phyloP scores from a whole-genome alignment of 37 sponge, comb jelly and placozoan genomes.

The Spongilla lacustris region DNA sequence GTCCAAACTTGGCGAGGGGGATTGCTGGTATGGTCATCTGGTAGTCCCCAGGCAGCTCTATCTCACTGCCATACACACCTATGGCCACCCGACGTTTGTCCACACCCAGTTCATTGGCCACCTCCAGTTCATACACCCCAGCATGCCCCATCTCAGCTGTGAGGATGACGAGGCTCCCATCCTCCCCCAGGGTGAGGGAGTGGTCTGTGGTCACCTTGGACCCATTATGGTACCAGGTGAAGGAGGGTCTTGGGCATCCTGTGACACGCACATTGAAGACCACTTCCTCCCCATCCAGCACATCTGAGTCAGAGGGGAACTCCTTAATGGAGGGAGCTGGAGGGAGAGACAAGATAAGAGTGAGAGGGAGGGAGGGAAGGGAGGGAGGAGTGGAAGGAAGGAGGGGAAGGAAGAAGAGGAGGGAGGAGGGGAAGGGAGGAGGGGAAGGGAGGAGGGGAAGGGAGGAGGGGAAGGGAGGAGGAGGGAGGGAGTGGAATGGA shows the following conservation, averaged over 20 bases:
- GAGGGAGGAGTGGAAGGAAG: too few species aligned
- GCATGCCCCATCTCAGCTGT: slow-evolving; percentile 27
- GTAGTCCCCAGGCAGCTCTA: neutral
- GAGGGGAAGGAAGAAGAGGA: too few species aligned
- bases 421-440: too few species aligned
- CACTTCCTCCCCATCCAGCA: slow-evolving; percentile 34
- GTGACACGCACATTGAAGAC: slow-evolving; percentile 34
- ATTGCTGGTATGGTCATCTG: neutral
- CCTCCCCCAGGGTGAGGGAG: slow-evolving; percentile 23
- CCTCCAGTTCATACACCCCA: slow-evolving; percentile 50
- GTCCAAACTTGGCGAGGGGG: slow-evolving; percentile 40
- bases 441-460: too few species aligned
- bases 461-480: too few species aligned
- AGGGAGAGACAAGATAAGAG: too few species aligned
- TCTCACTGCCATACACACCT: neutral
- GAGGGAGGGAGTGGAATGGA: too few species aligned
- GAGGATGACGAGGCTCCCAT: slow-evolving; percentile 32
- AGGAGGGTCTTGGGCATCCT: slow-evolving; percentile 17
- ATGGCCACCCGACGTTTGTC: neutral
- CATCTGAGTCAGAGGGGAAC: slow-evolving; percentile 34
- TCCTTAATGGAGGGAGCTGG: neutral
- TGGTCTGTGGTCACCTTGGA: slow-evolving; percentile 19
- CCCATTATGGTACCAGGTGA: slow-evolving; percentile 41
- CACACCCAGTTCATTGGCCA: slow-evolving; percentile 8
- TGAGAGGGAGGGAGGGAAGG: too few species aligned